Base-by-base conservation (phyloP, 2,888 invertebrate species). In the Caenorhabditis parvicauda region DNA sequence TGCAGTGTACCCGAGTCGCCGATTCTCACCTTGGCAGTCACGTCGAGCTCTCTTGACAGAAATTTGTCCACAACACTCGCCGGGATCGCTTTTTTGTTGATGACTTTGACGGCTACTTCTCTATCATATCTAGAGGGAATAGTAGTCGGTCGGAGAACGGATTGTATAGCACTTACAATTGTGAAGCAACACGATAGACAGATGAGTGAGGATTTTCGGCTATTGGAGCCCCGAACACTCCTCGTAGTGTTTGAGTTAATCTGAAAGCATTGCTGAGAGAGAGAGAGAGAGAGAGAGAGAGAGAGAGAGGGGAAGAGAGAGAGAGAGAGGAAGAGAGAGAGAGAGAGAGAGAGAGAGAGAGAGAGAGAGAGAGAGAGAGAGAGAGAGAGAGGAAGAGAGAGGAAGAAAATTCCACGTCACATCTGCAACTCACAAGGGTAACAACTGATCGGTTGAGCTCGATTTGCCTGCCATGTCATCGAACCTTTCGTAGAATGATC, bases 91-190 rank as follows among this genome's bases (percentile, higher is more conserved):
- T 59, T 65, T 35, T 65, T 67, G 56, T 75, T 61, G 44, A 76
- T 69, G 3, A 76, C 62, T 53, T 76, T 76, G 14, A 76, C 60
- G 2, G 70, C 74, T n/a, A 76, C 70, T 25, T 59, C 45, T 12
- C 68, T 42, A 7, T 53, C 53, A 55, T 32, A 35, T 43, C 57
- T 64, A 42, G 54, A 64, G 24, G 25, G 7, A 9, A 5, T 5
- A 37, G 3, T 7, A 6, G 4, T 3, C 25, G 12, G 32, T 46
- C 17, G 39, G 6, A 35, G 24, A 19, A 17, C 14, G 19, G 28
- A 45, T 45, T 28, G 24, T 6, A 27, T 32, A 19, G n/a, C 14
- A 21, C 27, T 5, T 57, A 61, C 21, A 68, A 44, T 27, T 55
- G 29, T 6, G 72, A 72, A 38, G 54, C 41, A 2, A 62, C 64